These are phyloP conservation scores for Oreochromis aureus DNA, from an alignment of 2,113 vertebrate species.

Conservation along the genomic window DNA sequence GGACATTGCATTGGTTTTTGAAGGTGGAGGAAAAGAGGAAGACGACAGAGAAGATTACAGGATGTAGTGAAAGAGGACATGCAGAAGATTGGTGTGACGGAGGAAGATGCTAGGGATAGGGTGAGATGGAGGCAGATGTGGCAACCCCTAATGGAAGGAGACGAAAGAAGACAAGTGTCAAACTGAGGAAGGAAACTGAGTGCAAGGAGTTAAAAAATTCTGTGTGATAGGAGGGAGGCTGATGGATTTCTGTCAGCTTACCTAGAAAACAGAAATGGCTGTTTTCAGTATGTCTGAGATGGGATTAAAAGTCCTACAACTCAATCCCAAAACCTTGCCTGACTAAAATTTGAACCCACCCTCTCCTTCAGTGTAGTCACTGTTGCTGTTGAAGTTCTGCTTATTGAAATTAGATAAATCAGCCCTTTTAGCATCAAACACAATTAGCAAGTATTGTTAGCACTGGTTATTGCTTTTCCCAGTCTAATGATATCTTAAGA, in stretches of 20 bases:
- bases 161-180: neutral
- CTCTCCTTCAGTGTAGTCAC: neutral
- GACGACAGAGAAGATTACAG: neutral
- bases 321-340: neutral
- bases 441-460: neutral
- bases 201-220: neutral
- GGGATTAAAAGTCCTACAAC: neutral
- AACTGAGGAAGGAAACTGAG: neutral
- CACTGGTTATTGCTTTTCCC: neutral
- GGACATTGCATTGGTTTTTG: neutral
- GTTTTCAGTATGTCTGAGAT: neutral
- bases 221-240: neutral
- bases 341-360: neutral
- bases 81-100: neutral
- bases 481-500: neutral
- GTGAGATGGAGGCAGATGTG: neutral
- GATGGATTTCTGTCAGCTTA: neutral
- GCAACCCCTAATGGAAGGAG: neutral
- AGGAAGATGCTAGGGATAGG: neutral
- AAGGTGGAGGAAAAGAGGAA: neutral
- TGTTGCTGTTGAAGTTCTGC: neutral
- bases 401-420: neutral
- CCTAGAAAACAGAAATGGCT: neutral
- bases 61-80: neutral
- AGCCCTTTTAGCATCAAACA: neutral